A percentile compares a stretch with the other conserved stretches of the same genome.
phyloP scores from a whole-genome alignment of 2,888 invertebrate genomes.

The Bombylius discolor region DNA sequence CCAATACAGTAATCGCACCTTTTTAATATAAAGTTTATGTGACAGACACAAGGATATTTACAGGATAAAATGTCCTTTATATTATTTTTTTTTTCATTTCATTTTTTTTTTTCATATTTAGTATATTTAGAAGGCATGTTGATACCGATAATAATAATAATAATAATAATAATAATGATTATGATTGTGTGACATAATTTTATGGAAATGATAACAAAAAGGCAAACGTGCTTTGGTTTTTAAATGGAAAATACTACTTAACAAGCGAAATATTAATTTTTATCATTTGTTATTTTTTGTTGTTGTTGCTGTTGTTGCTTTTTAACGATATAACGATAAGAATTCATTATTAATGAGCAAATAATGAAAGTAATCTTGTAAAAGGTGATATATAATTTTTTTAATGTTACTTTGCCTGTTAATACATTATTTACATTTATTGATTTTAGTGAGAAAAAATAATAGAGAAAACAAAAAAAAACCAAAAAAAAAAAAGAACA shows the following conservation, averaged over 20 bases:
- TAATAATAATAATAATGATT: not conserved
- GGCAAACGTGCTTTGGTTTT: slow-evolving; percentile 13
- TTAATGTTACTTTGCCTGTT: too few species aligned
- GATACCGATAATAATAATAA: not conserved
- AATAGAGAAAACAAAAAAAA: too few species aligned
- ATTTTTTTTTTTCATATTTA: not conserved
- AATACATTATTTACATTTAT: too few species aligned
- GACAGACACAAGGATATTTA: slow-evolving; percentile 1
- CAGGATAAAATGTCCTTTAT: not conserved
- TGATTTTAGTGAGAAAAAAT: too few species aligned
- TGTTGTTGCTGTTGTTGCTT: not conserved
- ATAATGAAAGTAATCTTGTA: slow-evolving; percentile 24
- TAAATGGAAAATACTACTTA: slow-evolving; percentile 10
- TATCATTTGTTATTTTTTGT: slow-evolving; percentile 3
- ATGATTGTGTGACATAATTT: slow-evolving; percentile 7
- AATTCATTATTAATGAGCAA: slow-evolving; percentile 25
- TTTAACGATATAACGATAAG: slow-evolving; percentile 17
- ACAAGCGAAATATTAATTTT: slow-evolving; percentile 13
- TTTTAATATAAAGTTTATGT: too few species aligned
- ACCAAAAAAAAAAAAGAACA: too few species aligned
- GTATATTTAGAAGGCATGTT: too few species aligned
- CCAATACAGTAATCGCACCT: too few species aligned
- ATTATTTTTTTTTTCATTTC: not conserved
- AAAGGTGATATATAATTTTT: not conserved
- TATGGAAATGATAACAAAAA: slow-evolving; percentile 11